phyloP scores from a whole-genome alignment of 2,797 vertebrate species.

The Tapirus indicus region DNA sequence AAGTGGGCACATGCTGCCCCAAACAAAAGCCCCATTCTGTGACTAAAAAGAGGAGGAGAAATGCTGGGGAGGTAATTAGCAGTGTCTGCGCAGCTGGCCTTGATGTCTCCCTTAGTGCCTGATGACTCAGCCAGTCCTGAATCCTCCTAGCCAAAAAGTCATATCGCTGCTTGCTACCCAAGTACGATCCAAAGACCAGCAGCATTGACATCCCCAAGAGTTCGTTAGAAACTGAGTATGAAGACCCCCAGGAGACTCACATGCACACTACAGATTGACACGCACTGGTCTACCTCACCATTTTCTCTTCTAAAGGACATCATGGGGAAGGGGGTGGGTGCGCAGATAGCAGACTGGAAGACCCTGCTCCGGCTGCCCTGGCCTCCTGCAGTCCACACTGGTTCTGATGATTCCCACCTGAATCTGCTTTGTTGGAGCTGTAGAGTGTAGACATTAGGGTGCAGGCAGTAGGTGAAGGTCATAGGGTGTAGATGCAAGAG shows the following conservation, averaged over 20 bases:
- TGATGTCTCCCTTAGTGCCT: too few relatives aligned
- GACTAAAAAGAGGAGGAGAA: too few relatives aligned
- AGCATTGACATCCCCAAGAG: background rate
- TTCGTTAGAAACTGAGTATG: background rate
- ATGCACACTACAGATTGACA: too few relatives aligned
- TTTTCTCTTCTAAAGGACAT: background rate
- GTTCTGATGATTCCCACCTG: background rate
- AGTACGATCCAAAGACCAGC: background rate
- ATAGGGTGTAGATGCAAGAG: background rate
- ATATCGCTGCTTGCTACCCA: background rate
- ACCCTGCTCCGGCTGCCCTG: background rate
- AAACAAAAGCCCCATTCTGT: background rate
- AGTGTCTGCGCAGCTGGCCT: background rate
- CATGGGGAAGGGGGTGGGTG: background rate
- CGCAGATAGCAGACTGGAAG: background rate
- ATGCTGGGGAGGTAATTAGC: too few relatives aligned
- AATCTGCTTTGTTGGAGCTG: background rate
- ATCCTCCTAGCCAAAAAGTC: background rate
- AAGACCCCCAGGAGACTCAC: background rate
- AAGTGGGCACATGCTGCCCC: background rate
- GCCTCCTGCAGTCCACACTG: background rate
- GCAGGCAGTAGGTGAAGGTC: background rate
- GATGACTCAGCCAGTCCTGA: background rate
- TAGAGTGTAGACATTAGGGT: background rate
- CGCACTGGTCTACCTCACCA: background rate